Evolutionary conservation across 2,797 vertebrate genomes (phyloP).

Genomic region (Rhinichthys osculus): DNA sequence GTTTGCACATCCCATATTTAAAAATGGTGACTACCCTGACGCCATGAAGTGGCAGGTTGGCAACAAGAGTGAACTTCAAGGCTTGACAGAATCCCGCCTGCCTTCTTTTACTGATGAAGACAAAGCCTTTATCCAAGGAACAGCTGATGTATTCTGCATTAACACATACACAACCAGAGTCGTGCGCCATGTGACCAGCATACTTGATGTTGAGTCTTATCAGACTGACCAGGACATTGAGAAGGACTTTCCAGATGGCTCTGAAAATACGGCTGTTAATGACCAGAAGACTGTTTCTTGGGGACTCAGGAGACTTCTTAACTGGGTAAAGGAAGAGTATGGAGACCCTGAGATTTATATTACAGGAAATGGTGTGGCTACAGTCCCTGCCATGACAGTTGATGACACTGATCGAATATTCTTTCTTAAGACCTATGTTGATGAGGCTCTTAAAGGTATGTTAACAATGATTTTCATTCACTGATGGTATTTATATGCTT

Average conservation of each 20-base stretch:
- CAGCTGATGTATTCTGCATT: constrained; percentile 91
- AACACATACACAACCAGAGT: constrained; percentile 85
- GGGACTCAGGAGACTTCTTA: constrained; percentile 89
- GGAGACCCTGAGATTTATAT: constrained; percentile 87
- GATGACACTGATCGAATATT: constrained; percentile 86
- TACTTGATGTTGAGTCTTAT: constrained; percentile 80
- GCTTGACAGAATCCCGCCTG: constrained; percentile 82
- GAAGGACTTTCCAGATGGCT: constrained; percentile 70
- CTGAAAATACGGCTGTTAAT: constrained; percentile 76
- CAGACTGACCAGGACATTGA: constrained; percentile 78
- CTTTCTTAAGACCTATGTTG: constrained; percentile 90
- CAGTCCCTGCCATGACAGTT: constrained; percentile 57
- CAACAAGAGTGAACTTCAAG: constrained; percentile 92
- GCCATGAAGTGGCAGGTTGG: constrained; percentile 93
- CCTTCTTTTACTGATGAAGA: constrained; percentile 87
- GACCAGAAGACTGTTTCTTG: constrained; percentile 81
- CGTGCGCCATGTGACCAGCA: constrained; percentile 73
- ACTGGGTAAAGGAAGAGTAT: constrained; percentile 95
- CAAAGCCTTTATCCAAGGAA: constrained; percentile 82
- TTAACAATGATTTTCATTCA: background rate
- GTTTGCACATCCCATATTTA: constrained; percentile 95
- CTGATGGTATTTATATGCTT: background rate
- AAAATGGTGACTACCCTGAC: constrained; percentile 93
- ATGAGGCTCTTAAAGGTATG: constrained; percentile 95
- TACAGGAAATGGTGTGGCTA: constrained; percentile 87